These are phyloP conservation scores for Camponotus pennsylvanicus DNA, from an alignment of 1,140 invertebrate species.

Conservation along the genomic window DNA sequence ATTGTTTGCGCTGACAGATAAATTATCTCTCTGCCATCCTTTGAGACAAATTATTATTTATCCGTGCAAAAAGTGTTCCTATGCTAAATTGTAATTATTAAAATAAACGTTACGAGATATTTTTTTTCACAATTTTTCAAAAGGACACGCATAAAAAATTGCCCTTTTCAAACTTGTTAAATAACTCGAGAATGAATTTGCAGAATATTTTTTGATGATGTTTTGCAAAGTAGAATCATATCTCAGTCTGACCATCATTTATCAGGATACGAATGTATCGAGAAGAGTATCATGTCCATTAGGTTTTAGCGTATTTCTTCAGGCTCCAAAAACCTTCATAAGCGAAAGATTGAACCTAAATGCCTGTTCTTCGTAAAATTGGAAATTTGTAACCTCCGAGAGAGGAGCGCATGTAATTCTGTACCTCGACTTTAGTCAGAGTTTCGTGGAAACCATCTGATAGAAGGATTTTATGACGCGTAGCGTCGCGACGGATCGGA, in stretches of 20 bases:
- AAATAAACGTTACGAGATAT: background rate
- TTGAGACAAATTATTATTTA: background rate
- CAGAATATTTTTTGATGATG: background rate
- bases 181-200: background rate
- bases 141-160: background rate
- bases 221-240: background rate
- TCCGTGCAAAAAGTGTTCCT: background rate
- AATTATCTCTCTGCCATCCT: too few relatives aligned
- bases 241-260: background rate
- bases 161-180: background rate
- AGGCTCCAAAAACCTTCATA: background rate
- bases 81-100: background rate
- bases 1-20: background rate
- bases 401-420: slow-evolving; percentile 26
- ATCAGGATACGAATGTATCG: background rate
- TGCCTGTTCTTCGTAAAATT: background rate
- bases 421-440: slow-evolving; percentile 50
- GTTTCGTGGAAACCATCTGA: slow-evolving; percentile 73
- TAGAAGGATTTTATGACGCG: slow-evolving; percentile 77
- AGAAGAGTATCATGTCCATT: background rate
- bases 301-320: background rate
- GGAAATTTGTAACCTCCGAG: background rate
- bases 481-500: slow-evolving; percentile 79
- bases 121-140: background rate
- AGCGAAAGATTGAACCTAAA: background rate